Percentiles rank a stretch among this genome's conserved stretches.
Conservation (phyloP, 2,797 vertebrate species). For the Bradypodion ventrale region DNA sequence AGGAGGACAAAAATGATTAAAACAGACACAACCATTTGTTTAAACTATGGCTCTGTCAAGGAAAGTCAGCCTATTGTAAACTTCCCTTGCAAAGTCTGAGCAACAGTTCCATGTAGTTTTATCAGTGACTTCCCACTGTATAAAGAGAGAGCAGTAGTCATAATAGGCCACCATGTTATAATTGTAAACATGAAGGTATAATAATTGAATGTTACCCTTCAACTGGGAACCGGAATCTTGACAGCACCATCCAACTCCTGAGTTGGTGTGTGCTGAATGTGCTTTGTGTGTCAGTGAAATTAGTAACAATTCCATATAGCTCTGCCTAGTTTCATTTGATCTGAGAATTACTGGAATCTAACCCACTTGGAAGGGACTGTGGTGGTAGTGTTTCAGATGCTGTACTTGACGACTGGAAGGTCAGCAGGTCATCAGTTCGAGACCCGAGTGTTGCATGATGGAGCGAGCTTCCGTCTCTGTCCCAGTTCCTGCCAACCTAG, state of each 20-base stretch:
- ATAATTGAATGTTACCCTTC: not conserved
- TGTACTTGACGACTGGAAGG: too few relatives aligned
- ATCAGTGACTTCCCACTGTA: constrained; percentile 48
- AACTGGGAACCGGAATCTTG: not conserved
- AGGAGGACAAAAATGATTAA: constrained; percentile 83
- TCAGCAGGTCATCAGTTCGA: too few relatives aligned
- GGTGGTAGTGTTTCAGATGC: too few relatives aligned
- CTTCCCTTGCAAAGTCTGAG: constrained; percentile 68
- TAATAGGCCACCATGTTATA: constrained; percentile 56
- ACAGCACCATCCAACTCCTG: not conserved
- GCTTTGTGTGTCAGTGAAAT: not conserved
- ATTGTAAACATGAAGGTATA: not conserved
- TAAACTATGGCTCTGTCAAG: constrained; percentile 82
- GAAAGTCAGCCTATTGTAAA: constrained; percentile 81
- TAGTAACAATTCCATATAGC: too few relatives aligned
- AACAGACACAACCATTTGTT: constrained; percentile 84
- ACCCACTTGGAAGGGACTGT: too few relatives aligned
- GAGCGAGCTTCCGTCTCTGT: too few relatives aligned
- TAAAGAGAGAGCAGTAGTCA: constrained; percentile 60
- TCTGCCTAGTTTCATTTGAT: not conserved
- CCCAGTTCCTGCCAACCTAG: too few relatives aligned
- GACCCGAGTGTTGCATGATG: too few relatives aligned
- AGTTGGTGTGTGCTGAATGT: not conserved
- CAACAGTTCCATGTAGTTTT: constrained; percentile 77
- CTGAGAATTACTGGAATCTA: not conserved